These are phyloP conservation scores for Erpornis zantholeuca DNA, from an alignment of 2,113 vertebrate species.

Conservation along the genomic window DNA sequence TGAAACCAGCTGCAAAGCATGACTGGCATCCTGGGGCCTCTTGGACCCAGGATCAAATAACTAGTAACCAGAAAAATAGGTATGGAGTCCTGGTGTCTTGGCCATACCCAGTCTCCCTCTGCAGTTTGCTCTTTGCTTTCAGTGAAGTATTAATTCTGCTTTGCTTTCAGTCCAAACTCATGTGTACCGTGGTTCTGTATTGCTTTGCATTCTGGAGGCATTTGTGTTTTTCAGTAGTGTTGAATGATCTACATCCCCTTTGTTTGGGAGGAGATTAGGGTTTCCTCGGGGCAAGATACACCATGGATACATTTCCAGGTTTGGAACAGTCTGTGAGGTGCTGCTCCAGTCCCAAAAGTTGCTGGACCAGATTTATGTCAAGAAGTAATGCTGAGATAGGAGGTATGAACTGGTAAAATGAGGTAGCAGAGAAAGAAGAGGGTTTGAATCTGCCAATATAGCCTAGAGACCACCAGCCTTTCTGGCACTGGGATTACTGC, in stretches of 20 bases:
- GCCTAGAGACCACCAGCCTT: not conserved
- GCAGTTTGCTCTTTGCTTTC: not conserved
- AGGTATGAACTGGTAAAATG: not conserved
- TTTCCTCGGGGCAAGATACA: not conserved
- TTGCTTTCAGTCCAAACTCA: not conserved
- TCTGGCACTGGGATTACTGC: not conserved
- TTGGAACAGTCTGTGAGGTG: not conserved
- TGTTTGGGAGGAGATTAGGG: not conserved
- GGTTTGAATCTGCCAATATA: not conserved
- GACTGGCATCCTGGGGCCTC: not conserved
- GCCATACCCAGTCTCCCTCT: not conserved
- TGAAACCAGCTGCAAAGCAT: not conserved
- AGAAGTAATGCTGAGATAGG: not conserved
- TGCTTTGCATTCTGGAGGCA: not conserved
- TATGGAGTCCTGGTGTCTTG: not conserved
- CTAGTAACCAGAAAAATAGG: not conserved
- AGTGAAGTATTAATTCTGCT: not conserved
- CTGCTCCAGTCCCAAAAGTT: not conserved
- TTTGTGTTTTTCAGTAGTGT: not conserved
- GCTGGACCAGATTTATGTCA: not conserved
- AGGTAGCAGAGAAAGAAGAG: not conserved
- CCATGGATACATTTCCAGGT: not conserved
- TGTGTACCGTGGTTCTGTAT: not conserved
- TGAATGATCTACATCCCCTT: not conserved
- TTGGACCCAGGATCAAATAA: not conserved